Evolutionary conservation across 2,113 vertebrate genomes (phyloP).

Genomic region (Pelobates fuscus): DNA sequence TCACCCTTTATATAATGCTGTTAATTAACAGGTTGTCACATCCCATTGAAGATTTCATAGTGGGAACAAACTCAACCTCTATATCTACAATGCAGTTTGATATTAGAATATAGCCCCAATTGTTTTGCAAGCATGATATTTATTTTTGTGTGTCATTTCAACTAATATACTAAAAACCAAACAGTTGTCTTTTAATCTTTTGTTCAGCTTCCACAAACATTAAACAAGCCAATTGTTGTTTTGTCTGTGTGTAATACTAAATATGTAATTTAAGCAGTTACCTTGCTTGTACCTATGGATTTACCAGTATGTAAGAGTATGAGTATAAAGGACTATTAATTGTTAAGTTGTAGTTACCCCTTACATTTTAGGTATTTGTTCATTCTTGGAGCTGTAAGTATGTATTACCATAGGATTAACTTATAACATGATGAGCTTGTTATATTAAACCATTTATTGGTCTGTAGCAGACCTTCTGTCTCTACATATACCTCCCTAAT

Average conservation of each 20-base stretch:
- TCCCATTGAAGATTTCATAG: no score
- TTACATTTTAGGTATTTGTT: constrained; percentile 18
- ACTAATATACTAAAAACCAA: constrained; percentile 16
- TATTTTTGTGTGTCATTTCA: neutral
- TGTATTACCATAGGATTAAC: neutral
- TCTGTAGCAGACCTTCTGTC: no score
- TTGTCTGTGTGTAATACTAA: constrained; percentile 82
- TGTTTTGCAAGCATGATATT: constrained; percentile 11
- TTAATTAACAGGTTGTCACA: no score
- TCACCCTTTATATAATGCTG: no score
- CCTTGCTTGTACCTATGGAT: constrained; percentile 80
- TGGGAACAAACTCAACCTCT: no score
- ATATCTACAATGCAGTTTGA: no score
- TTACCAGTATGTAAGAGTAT: constrained; percentile 82
- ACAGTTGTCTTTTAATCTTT: neutral
- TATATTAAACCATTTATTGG: no score
- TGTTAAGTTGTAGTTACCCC: constrained; percentile 4
- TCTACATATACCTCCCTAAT: no score
- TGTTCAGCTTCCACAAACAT: constrained; percentile 19
- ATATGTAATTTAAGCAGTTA: constrained; percentile 73
- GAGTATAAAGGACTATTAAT: constrained; percentile 62
- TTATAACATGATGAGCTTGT: no score
- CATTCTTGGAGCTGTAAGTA: constrained; percentile 30
- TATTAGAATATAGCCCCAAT: neutral
- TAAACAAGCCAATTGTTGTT: constrained; percentile 63